Evolutionary conservation across 2,113 vertebrate genomes (phyloP).

Genomic region (Salvelinus sp.): DNA sequence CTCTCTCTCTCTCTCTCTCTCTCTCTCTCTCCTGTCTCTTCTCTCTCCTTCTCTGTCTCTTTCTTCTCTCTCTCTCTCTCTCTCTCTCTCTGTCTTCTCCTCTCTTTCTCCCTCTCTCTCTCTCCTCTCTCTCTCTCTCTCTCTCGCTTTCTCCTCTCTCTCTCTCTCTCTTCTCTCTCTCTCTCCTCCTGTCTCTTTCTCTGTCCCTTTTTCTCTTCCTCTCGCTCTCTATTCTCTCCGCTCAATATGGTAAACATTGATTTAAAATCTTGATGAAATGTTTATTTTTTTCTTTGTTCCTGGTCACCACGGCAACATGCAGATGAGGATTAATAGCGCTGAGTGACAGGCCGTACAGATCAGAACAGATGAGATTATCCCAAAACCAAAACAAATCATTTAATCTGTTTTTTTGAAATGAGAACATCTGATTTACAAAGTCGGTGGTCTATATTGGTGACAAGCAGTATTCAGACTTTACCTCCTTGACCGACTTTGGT

Average conservation of each 20-base stretch:
- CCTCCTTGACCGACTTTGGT: neutral
- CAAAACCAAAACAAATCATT: neutral
- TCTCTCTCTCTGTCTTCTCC: too few species aligned
- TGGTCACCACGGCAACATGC: constrained; percentile 30
- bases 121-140: too few species aligned
- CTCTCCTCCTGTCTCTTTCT: too few species aligned
- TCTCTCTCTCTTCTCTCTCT: too few species aligned
- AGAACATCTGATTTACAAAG: neutral
- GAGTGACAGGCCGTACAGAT: neutral
- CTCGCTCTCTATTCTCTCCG: neutral
- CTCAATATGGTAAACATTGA: neutral
- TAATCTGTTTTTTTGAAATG: neutral
- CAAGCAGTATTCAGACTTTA: neutral
- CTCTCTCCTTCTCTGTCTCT: too few species aligned
- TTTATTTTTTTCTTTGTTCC: constrained; percentile 19
- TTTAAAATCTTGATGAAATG: constrained; percentile 36
- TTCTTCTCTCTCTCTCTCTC: too few species aligned
- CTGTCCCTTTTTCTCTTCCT: too few species aligned
- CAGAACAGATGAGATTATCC: neutral
- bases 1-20: too few species aligned
- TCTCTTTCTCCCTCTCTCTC: neutral
- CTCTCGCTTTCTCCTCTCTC: too few species aligned
- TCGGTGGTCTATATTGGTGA: neutral
- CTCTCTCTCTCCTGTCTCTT: too few species aligned
- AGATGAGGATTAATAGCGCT: neutral